Base-by-base conservation (phyloP, 2,888 invertebrate genomes). In the Carabus problematicus region DNA sequence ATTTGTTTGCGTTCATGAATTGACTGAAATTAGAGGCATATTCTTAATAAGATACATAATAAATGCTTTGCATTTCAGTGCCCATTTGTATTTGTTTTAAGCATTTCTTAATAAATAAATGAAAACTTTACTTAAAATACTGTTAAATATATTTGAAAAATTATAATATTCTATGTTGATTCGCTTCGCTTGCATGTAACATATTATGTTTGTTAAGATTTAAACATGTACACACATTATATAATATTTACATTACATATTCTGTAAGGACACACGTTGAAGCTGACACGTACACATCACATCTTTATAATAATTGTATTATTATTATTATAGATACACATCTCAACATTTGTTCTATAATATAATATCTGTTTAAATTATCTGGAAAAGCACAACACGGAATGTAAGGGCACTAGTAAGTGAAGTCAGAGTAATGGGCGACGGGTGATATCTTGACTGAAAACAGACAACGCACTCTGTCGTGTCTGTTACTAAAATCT, bases 341-440 rank as follows among this genome's bases (percentile, higher is more conserved):
- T 69, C 56, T 61, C 47, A 69, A 69, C 69, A 69, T 68, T 68
- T 60, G 45, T 62, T 62, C 69, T 52, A 52, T 52, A 52, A 18
- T 52, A 18, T 52, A 62, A 69, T 41, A 29, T 69, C 56, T 69
- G 55, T 69, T 69, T 69, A 69, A 69, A 69, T 69, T 45, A 69
- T 69, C 62, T 69, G 62, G 56, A 69, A 69, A 69, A 69, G 69
- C 69, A 69, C 69, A 69, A 69, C 69, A 62, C 62, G 69, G 62
- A 69, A 62, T 69, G 69, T 71, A 71, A 71, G 71, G 70, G 70
- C 71, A 71, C 71, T 71, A 70, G 71, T 70, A 71, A 71, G 70
- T 71, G 64, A 64, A 70, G 59, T 64, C 52, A 67, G 62, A 70
- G 58, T 67, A 66, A 66, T 66, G 29, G 29, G 29, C 29, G 29